These are phyloP conservation scores for Porphyrio hochstetteri DNA, from an alignment of 2,113 vertebrate species.

Conservation along the genomic window DNA sequence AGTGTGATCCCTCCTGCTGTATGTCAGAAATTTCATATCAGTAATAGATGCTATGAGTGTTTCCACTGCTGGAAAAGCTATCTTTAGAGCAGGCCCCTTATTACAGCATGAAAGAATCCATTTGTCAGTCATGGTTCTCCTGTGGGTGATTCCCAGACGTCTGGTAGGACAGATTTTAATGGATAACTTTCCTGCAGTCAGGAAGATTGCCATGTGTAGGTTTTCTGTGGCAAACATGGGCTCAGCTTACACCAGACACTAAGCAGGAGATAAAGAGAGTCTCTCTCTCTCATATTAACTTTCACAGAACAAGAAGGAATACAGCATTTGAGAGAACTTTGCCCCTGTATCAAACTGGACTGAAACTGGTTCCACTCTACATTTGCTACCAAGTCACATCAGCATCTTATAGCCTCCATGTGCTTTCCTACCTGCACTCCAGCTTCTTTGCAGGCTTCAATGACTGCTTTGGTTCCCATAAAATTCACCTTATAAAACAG, in stretches of 20 bases:
- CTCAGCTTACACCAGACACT: neutral
- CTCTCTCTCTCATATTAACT: neutral
- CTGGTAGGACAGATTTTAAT: neutral
- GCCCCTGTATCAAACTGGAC: neutral
- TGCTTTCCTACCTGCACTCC: constrained; percentile 85
- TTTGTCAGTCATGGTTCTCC: neutral
- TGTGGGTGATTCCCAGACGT: neutral
- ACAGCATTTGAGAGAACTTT: neutral
- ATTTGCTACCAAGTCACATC: neutral
- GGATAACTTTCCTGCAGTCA: neutral
- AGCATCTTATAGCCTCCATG: accelerated
- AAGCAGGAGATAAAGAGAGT: neutral
- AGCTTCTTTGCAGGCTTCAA: constrained; percentile 86
- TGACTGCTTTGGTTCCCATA: constrained; percentile 85
- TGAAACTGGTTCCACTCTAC: neutral
- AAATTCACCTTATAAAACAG: constrained; percentile 93
- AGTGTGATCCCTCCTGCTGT: neutral
- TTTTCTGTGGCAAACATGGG: neutral
- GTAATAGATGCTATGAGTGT: neutral
- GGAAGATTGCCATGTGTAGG: neutral
- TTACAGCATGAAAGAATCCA: neutral
- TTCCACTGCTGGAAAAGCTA: neutral
- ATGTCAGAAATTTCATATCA: neutral
- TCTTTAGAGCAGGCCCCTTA: neutral
- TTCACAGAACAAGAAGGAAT: neutral